Percentiles rank a stretch among this genome's conserved stretches.
phyloP scores from a whole-genome alignment of 2,113 vertebrate genomes.

The Labeo rohita region DNA sequence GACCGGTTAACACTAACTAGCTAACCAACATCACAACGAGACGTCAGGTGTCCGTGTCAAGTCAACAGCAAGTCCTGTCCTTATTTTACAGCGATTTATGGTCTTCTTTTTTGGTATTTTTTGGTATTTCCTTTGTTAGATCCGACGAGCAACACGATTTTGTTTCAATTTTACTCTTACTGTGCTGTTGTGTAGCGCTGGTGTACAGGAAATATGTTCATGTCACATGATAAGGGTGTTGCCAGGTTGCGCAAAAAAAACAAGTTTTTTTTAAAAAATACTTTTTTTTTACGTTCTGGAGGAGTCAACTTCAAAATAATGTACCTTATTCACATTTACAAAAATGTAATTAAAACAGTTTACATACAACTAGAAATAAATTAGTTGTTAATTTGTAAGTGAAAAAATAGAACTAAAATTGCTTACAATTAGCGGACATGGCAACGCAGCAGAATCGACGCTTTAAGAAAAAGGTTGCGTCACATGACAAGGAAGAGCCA shows the following conservation, averaged over 20 bases:
- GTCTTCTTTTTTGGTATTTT: not conserved
- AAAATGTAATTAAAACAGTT: not conserved
- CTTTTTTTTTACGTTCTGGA: not conserved
- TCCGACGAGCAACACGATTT: not conserved
- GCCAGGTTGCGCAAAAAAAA: not conserved
- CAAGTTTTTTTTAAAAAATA: not conserved
- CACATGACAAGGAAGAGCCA: not conserved
- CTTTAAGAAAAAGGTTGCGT: not conserved
- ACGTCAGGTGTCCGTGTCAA: not conserved
- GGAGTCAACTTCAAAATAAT: not conserved
- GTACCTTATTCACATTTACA: not conserved
- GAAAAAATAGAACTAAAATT: not conserved
- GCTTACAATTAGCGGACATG: not conserved
- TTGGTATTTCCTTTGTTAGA: not conserved
- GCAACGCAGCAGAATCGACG: not conserved
- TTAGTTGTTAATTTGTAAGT: not conserved
- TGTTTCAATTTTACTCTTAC: constrained; percentile 3
- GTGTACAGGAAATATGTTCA: constrained; percentile 1
- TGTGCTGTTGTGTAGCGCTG: not conserved
- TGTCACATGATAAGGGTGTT: not conserved
- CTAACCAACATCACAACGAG: not conserved
- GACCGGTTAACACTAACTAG: not conserved
- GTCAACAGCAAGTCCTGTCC: not conserved
- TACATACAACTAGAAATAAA: not conserved
- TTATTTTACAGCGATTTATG: not conserved